These are phyloP conservation scores for Galeruca laticollis DNA, from an alignment of 2,888 invertebrate species.

Conservation along the genomic window DNA sequence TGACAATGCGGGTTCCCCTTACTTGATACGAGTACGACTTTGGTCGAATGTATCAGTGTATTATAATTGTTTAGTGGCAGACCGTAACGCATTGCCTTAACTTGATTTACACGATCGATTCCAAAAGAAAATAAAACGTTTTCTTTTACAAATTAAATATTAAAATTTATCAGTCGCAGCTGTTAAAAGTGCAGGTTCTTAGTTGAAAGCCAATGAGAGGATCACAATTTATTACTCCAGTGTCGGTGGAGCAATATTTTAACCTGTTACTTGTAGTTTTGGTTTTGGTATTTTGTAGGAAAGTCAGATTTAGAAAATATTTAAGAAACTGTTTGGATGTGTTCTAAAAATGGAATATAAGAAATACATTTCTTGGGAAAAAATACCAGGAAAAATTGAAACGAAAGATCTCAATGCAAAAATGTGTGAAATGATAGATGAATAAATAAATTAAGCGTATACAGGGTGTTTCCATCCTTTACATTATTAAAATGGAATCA, in stretches of 20 bases:
- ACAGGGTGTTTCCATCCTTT: too few species aligned
- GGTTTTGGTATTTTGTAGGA: slow-evolving; percentile 10
- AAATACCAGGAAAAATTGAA: too few species aligned
- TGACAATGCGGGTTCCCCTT: background rate
- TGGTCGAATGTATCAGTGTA: background rate
- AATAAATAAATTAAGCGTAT: too few species aligned
- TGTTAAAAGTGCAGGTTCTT: slow-evolving; percentile 40
- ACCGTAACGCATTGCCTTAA: slow-evolving; percentile 12
- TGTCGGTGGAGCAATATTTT: slow-evolving; percentile 19
- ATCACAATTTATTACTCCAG: slow-evolving; percentile 30
- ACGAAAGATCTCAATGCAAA: too few species aligned
- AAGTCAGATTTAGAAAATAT: background rate
- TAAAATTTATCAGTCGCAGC: slow-evolving; percentile 46
- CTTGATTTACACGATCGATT: slow-evolving; percentile 47
- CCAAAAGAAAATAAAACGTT: slow-evolving; percentile 41
- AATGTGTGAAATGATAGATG: too few species aligned
- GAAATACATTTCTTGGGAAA: too few species aligned
- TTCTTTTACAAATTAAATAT: slow-evolving; percentile 45
- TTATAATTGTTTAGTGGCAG: slow-evolving; percentile 18
- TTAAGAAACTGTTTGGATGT: too few species aligned
- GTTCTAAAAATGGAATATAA: too few species aligned
- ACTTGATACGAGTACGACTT: background rate
- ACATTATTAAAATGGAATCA: too few species aligned
- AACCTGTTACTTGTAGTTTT: slow-evolving; percentile 24
- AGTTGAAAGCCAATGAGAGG: slow-evolving; percentile 27